phyloP scores from a whole-genome alignment of 2,888 invertebrate species.

The Lamproptera curius region DNA sequence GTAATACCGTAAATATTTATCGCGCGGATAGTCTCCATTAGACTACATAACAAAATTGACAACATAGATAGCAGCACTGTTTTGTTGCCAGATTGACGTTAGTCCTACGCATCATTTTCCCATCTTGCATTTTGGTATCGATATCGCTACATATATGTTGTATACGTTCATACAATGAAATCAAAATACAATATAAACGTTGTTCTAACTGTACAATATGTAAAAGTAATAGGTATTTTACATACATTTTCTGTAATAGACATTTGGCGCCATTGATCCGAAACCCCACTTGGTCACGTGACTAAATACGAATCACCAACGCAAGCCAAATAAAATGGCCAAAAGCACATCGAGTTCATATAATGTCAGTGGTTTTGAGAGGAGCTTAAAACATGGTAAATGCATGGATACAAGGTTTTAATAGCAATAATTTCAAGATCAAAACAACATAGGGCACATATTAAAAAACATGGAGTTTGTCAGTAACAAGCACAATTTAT shows the following conservation, averaged over 20 bases:
- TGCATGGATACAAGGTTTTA: conserved; percentile 61
- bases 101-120: conserved; percentile 67
- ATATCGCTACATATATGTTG: conserved; percentile 37
- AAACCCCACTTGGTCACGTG: conserved; percentile 74
- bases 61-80: conserved; percentile 87
- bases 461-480: conserved; percentile 53
- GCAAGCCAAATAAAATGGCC: conserved; percentile 78
- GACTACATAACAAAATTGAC: conserved; percentile 82
- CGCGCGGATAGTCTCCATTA: conserved; percentile 81
- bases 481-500: conserved; percentile 63
- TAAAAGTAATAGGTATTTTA: conserved; percentile 46
- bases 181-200: conserved; percentile 32
- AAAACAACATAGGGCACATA: conserved; percentile 62
- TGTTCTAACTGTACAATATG: conserved; percentile 34
- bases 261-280: conserved; percentile 79
- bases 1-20: conserved; percentile 80
- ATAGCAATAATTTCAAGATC: conserved; percentile 42
- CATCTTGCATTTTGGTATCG: conserved; percentile 30
- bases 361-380: conserved; percentile 72
- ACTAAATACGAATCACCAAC: conserved; percentile 77
- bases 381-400: conserved; percentile 62
- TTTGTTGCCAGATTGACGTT: conserved; percentile 78
- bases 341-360: conserved; percentile 76
- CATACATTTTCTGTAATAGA: conserved; percentile 74
- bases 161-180: conserved; percentile 27